These are phyloP conservation scores for Dicrurus megarhynchus DNA, from an alignment of 2,113 vertebrate genomes.

Conservation along the genomic window DNA sequence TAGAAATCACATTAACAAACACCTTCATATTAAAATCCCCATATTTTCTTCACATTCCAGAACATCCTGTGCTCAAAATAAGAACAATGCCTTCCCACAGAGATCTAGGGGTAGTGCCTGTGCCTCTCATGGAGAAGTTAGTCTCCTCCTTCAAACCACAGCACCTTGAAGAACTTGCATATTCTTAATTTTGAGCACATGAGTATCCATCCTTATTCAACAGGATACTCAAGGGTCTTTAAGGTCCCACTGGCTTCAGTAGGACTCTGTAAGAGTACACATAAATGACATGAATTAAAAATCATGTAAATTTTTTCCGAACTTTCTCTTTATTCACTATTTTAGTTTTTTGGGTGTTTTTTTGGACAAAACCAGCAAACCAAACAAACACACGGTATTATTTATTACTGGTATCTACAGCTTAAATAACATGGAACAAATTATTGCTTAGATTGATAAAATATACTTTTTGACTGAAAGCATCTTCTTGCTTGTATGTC, in stretches of 20 bases:
- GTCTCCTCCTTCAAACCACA: background rate
- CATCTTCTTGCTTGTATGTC: slow-evolving; percentile 61
- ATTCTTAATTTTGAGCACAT: background rate
- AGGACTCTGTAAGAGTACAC: background rate
- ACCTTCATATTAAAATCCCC: background rate
- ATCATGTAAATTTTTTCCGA: background rate
- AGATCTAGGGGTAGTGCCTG: background rate
- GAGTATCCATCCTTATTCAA: background rate
- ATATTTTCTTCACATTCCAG: background rate
- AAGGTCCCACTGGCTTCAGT: background rate
- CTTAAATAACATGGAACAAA: background rate
- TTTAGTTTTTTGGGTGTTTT: background rate
- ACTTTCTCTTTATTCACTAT: background rate
- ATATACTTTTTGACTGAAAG: slow-evolving; percentile 70
- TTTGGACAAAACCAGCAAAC: rapidly evolving
- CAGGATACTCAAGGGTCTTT: background rate
- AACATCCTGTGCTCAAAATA: background rate
- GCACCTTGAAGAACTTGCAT: background rate
- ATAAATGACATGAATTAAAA: background rate
- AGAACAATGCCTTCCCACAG: background rate
- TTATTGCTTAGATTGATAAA: background rate
- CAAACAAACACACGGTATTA: background rate
- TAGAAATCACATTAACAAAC: background rate
- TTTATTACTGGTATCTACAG: background rate
- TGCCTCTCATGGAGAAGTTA: background rate